A percentile compares a stretch with the other conserved stretches of the same genome.
phyloP scores from a whole-genome alignment of 2,797 vertebrate genomes.

The Rhabdomys pumilio region DNA sequence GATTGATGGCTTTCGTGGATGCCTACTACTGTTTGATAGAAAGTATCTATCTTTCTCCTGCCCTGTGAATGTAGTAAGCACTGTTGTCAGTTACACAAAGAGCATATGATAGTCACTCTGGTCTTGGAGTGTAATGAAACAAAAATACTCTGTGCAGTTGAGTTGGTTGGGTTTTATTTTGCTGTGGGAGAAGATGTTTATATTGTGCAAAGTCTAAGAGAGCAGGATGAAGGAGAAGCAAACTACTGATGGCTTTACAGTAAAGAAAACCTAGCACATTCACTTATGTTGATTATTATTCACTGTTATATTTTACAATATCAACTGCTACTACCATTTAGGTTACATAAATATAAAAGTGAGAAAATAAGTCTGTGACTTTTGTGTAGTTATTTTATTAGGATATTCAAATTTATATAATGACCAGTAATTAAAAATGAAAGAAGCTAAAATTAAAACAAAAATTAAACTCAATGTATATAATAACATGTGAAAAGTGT shows the following conservation, averaged over 20 bases:
- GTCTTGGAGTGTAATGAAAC: not conserved
- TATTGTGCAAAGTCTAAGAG: not conserved
- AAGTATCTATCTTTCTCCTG: conserved; percentile 86
- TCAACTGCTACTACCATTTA: not conserved
- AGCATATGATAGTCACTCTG: conserved; percentile 77
- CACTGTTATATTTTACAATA: not conserved
- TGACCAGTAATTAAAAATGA: not conserved
- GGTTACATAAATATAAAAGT: not conserved
- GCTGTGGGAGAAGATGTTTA: not conserved
- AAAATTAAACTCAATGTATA: not conserved
- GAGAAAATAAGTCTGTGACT: not conserved
- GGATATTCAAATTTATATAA: not conserved
- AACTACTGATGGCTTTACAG: not conserved
- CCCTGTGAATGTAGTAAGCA: conserved; percentile 87
- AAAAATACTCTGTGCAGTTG: not conserved
- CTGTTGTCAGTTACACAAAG: conserved; percentile 90
- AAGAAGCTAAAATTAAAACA: not conserved
- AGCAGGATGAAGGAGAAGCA: not conserved
- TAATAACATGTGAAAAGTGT: not conserved
- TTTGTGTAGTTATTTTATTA: not conserved
- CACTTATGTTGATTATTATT: not conserved
- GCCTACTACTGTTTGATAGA: conserved; percentile 88
- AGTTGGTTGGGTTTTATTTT: not conserved
- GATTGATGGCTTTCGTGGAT: conserved; percentile 91
- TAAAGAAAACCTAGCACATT: not conserved